Percentiles rank a stretch among this genome's conserved stretches.
Evolutionary conservation across 1,140 invertebrate species (phyloP).

Genomic region (Camponotus vicinus): DNA sequence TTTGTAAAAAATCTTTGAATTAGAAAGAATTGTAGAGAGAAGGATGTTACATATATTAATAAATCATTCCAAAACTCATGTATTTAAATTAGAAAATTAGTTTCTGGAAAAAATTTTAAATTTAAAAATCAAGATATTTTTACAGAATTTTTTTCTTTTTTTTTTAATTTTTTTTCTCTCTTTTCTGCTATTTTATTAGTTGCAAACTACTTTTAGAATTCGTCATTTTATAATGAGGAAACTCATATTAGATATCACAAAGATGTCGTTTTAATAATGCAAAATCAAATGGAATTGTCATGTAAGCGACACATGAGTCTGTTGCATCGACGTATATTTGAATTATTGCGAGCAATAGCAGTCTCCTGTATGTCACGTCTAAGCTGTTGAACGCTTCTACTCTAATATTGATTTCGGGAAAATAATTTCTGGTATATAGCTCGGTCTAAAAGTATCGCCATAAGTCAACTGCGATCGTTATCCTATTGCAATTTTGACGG

Average conservation of each 20-base stretch:
- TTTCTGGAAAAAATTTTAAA: not conserved
- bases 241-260: not conserved
- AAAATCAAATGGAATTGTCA: conserved; percentile 17
- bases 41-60: not conserved
- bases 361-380: not conserved
- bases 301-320: conserved; percentile 34
- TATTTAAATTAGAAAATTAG: not conserved
- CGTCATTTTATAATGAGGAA: not conserved
- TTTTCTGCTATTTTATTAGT: not conserved
- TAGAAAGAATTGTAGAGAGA: not conserved
- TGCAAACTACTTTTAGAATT: not conserved
- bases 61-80: not conserved
- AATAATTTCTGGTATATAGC: conserved; percentile 50
- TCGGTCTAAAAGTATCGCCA: conserved; percentile 37
- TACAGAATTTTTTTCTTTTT: not conserved
- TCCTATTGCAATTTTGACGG: conserved; percentile 58
- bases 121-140: not conserved
- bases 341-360: not conserved
- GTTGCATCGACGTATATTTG: conserved; percentile 19
- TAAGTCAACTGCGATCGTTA: conserved; percentile 33
- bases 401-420: conserved; percentile 48
- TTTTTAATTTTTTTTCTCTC: not conserved
- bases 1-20: not conserved
- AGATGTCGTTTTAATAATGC: conserved; percentile 20
- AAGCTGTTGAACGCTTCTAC: conserved; percentile 22